Conservation (phyloP, 2,113 vertebrate species). For the Puntigrus tetrazona region DNA sequence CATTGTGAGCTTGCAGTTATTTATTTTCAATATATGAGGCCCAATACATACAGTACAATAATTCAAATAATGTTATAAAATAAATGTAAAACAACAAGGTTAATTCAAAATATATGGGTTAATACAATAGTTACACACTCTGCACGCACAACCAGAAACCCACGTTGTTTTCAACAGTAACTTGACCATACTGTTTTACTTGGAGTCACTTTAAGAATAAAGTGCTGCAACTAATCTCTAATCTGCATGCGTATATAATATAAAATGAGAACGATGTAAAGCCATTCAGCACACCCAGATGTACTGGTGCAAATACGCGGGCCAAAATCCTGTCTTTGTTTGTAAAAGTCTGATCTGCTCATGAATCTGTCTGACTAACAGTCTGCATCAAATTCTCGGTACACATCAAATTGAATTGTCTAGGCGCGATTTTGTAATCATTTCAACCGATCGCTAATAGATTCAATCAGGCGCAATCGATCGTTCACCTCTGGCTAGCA, state of each 20-base stretch:
- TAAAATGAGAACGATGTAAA: neutral
- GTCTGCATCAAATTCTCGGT: neutral
- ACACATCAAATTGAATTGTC: neutral
- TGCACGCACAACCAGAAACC: neutral
- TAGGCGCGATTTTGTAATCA: neutral
- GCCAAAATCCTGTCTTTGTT: neutral
- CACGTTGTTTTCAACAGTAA: neutral
- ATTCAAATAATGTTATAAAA: neutral
- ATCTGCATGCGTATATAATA: neutral
- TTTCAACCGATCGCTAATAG: neutral
- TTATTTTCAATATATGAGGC: too few relatives aligned
- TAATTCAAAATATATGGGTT: too few relatives aligned
- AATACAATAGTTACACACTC: too few relatives aligned
- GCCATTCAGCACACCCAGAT: neutral
- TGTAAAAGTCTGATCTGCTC: neutral
- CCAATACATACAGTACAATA: too few relatives aligned
- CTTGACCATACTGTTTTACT: neutral
- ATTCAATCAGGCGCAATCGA: neutral
- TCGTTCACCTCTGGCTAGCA: neutral
- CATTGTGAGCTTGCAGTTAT: too few relatives aligned
- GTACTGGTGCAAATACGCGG: slow-evolving; percentile 14
- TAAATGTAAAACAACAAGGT: neutral
- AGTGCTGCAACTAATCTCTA: neutral
- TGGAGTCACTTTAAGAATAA: neutral
- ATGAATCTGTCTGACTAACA: neutral